Conservation (phyloP, 2,113 vertebrate genomes). For the Pipa parva region DNA sequence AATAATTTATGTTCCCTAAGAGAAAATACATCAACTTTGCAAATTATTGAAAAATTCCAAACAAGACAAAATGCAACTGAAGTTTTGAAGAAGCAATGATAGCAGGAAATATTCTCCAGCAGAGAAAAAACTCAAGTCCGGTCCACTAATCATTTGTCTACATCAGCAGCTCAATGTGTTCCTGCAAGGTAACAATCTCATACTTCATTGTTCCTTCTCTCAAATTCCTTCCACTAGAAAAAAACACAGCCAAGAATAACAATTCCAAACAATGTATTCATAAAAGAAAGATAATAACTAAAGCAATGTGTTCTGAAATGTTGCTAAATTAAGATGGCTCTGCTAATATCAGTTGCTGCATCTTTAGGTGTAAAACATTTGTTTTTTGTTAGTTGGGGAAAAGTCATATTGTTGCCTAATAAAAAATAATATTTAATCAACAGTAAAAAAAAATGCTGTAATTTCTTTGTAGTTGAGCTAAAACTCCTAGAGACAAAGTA, state of each 20-base stretch:
- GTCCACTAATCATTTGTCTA: neutral
- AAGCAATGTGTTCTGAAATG: too few species aligned
- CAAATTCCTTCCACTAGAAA: neutral
- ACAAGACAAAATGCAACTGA: conserved; percentile 6
- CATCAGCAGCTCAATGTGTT: neutral
- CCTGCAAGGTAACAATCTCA: neutral
- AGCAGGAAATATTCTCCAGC: conserved; percentile 6
- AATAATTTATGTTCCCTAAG: conserved; percentile 21
- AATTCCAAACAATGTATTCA: neutral
- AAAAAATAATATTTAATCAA: too few species aligned
- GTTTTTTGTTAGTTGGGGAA: too few species aligned
- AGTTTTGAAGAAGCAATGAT: neutral
- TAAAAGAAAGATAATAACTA: too few species aligned
- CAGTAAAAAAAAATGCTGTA: too few species aligned
- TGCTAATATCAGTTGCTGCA: too few species aligned
- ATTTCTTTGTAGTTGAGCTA: too few species aligned
- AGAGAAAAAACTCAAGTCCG: neutral
- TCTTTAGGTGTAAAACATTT: too few species aligned
- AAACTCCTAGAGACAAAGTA: too few species aligned
- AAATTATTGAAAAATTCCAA: conserved; percentile 29
- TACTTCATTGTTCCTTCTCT: neutral
- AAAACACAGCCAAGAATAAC: neutral
- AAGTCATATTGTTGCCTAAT: too few species aligned
- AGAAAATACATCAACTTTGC: conserved; percentile 26
- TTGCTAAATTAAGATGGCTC: too few species aligned